A percentile compares a stretch with the other conserved stretches of the same genome.
Evolutionary conservation across 2,888 invertebrate species (phyloP).

Genomic region (Gastracanthus pulcherrimus): DNA sequence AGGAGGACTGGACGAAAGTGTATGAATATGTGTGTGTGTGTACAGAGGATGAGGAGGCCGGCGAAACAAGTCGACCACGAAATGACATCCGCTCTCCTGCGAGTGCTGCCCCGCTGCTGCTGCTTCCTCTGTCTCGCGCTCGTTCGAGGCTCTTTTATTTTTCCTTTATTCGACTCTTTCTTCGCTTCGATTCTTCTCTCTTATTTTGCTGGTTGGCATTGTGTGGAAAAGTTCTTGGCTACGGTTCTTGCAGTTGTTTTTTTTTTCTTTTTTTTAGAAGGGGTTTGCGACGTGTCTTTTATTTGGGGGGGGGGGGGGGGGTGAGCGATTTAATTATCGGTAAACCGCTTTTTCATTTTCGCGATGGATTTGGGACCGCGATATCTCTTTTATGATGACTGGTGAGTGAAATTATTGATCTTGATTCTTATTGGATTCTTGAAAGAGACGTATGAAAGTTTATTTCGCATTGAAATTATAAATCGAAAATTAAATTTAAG

Average conservation of each 20-base stretch:
- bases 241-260: neutral
- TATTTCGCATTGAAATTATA: no score
- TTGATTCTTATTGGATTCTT: no score
- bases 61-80: conserved; percentile 76
- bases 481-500: no score
- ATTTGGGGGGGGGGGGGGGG: no score
- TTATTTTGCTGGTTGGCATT: neutral
- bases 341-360: neutral
- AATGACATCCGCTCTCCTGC: conserved; percentile 75
- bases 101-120: conserved; percentile 43
- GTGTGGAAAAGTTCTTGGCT: neutral
- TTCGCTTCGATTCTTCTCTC: neutral
- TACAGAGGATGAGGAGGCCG: conserved; percentile 19
- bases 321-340: neutral
- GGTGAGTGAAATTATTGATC: no score
- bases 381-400: no score
- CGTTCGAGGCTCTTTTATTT: neutral
- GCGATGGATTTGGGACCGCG: neutral
- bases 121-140: neutral
- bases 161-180: neutral
- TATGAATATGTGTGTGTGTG: neutral
- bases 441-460: no score
- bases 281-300: neutral
- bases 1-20: no score
- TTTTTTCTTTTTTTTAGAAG: neutral